A percentile compares a stretch with the other conserved stretches of the same genome.
Conservation (phyloP, 2,797 vertebrate genomes). For the Anabas testudineus region DNA sequence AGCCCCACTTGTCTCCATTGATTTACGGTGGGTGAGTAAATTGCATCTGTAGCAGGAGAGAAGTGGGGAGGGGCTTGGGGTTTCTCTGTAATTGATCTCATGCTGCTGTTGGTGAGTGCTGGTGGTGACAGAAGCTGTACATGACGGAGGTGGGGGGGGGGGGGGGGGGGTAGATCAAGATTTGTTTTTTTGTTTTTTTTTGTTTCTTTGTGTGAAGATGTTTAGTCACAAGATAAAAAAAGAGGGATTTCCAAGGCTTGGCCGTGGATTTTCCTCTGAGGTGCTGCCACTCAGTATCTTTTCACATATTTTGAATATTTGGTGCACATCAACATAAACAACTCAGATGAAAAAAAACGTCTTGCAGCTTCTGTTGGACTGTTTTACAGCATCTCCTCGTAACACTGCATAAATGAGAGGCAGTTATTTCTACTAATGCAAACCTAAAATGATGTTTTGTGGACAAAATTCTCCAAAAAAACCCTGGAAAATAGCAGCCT, state of each 20-base stretch:
- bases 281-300: background rate
- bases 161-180: background rate
- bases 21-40: constrained; percentile 83
- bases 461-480: background rate
- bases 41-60: constrained; percentile 76
- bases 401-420: background rate
- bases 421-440: background rate
- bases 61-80: constrained; percentile 52
- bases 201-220: no score
- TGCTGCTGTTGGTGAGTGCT: constrained; percentile 35
- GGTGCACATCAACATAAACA: background rate
- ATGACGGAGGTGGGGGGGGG: constrained; percentile 20
- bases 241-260: background rate
- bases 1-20: constrained; percentile 85
- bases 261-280: constrained; percentile 2
- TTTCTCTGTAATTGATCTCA: constrained; percentile 79
- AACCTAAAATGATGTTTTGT: background rate
- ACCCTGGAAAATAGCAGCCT: no score
- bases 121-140: constrained; percentile 47
- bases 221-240: background rate
- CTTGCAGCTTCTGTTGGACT: background rate
- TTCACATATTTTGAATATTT: background rate
- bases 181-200: no score
- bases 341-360: background rate
- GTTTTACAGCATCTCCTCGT: background rate